These are phyloP conservation scores for Egretta garzetta DNA, from an alignment of 2,113 vertebrate genomes.

Conservation along the genomic window DNA sequence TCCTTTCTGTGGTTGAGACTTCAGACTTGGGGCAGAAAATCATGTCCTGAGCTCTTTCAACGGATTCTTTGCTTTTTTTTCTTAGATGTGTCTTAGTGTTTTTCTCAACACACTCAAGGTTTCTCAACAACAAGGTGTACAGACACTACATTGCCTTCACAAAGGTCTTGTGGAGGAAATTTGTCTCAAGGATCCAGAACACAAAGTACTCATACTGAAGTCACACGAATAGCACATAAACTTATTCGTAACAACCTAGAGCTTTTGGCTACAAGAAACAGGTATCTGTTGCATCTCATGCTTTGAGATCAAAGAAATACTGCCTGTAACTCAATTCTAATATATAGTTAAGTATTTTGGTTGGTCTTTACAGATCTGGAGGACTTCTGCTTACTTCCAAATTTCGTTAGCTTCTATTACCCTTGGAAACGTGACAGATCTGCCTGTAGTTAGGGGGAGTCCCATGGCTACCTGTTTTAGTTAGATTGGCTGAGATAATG, in stretches of 20 bases:
- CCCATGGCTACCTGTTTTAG: not conserved
- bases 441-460: not conserved
- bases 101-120: not conserved
- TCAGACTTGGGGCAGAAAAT: not conserved
- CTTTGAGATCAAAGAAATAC: not conserved
- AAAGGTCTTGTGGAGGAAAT: not conserved
- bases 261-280: not conserved
- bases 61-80: not conserved
- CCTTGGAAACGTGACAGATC: rapidly evolving
- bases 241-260: not conserved
- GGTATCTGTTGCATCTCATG: not conserved
- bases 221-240: not conserved
- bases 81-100: not conserved
- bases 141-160: rapidly evolving
- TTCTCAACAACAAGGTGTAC: not conserved
- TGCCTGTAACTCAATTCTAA: not conserved
- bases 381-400: rapidly evolving
- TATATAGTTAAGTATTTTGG: not conserved
- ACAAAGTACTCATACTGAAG: not conserved
- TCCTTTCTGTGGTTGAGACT: not conserved
- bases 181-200: not conserved
- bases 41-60: not conserved
- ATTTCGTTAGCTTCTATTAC: not conserved
- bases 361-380: not conserved
- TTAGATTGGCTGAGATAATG: not conserved